These are phyloP conservation scores for Scrobipalpa costella DNA, from an alignment of 2,888 invertebrate species.

Conservation along the genomic window DNA sequence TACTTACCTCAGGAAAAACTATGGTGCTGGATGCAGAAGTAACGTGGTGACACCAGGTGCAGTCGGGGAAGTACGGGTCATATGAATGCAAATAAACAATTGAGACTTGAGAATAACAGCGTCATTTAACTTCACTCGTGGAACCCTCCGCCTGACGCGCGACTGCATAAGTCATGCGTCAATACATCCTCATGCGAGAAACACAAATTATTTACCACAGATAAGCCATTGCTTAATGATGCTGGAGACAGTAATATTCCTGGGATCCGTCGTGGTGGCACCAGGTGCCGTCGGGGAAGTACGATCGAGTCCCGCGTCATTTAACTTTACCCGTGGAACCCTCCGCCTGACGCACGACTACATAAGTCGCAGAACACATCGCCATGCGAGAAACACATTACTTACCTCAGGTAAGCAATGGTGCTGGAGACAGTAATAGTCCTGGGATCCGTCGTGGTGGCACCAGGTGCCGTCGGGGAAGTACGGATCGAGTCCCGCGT, in stretches of 20 bases:
- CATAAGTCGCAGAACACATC: slow-evolving; percentile 52
- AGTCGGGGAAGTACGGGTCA: slow-evolving; percentile 89
- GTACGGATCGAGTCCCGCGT: slow-evolving; percentile 86
- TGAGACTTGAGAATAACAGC: too few species aligned
- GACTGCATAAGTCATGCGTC: not conserved
- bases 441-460: slow-evolving; percentile 82
- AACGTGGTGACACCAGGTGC: slow-evolving; percentile 89
- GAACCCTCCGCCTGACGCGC: too few species aligned
- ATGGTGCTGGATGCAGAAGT: slow-evolving; percentile 87
- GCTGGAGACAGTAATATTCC: slow-evolving; percentile 87
- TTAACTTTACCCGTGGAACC: too few species aligned
- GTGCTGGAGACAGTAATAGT: slow-evolving; percentile 88
- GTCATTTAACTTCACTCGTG: too few species aligned
- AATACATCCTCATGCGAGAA: slow-evolving; percentile 79
- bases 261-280: slow-evolving; percentile 84
- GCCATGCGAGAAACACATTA: slow-evolving; percentile 70
- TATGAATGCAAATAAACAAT: too few species aligned
- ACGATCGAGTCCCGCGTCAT: slow-evolving; percentile 85
- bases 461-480: slow-evolving; percentile 93
- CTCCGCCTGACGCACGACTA: too few species aligned
- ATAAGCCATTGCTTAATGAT: slow-evolving; percentile 87
- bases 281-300: slow-evolving; percentile 91
- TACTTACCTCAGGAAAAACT: slow-evolving; percentile 72
- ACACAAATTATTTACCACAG: too few species aligned
- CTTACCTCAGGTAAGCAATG: slow-evolving; percentile 78